Evolutionary conservation across 2,888 invertebrate species (phyloP).

Genomic region (Apoda limacodes): DNA sequence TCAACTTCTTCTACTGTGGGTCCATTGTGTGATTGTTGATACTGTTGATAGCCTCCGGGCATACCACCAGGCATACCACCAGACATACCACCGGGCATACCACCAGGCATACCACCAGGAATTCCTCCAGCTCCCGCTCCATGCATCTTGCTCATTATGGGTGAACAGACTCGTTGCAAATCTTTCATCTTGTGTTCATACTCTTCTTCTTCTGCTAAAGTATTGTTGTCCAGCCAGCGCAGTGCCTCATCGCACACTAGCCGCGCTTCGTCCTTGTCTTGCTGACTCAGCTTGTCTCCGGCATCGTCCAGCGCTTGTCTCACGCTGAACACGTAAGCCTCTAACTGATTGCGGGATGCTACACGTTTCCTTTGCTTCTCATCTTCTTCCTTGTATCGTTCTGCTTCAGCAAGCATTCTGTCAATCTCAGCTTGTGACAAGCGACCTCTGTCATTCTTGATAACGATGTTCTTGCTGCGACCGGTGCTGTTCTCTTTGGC

Average conservation of each 20-base stretch:
- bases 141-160: conserved; percentile 46
- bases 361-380: conserved; percentile 77
- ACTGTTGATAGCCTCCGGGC: no score
- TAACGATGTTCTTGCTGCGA: conserved; percentile 76
- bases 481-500: conserved; percentile 72
- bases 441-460: conserved; percentile 82
- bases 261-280: conserved; percentile 56
- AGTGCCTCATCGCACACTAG: conserved; percentile 60
- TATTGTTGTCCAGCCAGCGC: conserved; percentile 73
- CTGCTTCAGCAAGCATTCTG: conserved; percentile 79
- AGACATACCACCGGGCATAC: no score
- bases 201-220: conserved; percentile 66
- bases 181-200: conserved; percentile 52
- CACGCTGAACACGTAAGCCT: no score
- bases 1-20: conserved; percentile 72
- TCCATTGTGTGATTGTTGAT: no score
- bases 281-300: conserved; percentile 76
- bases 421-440: no score
- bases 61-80: no score
- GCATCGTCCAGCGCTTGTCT: no score
- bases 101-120: conserved; percentile 13
- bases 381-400: no score
- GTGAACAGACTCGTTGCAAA: conserved; percentile 47
- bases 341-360: conserved; percentile 75
- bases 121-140: conserved; percentile 47